phyloP scores from a whole-genome alignment of 2,113 vertebrate species.

The Eira barbara region DNA sequence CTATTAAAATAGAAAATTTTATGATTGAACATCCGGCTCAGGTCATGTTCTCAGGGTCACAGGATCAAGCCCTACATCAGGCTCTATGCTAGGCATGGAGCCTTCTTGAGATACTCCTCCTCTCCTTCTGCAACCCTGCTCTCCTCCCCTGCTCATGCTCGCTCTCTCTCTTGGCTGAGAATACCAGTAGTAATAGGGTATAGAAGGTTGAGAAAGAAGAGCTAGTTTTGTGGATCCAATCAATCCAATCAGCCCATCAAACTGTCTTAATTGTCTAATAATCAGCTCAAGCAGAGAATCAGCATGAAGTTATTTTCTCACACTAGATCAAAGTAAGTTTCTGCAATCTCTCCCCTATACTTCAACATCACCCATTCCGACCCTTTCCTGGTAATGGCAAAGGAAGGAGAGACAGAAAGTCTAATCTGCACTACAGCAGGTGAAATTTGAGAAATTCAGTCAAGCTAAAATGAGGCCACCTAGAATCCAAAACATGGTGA shows the following conservation, averaged over 20 bases:
- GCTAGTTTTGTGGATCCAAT: not conserved
- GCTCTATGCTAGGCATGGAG: not conserved
- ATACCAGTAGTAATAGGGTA: not conserved
- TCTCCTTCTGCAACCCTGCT: not conserved
- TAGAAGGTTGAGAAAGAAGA: not conserved
- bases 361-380: not conserved
- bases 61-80: not conserved
- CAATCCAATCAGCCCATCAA: not conserved
- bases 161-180: not conserved
- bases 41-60: not conserved
- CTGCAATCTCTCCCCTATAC: not conserved
- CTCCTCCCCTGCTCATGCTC: not conserved
- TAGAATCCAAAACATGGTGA: not conserved
- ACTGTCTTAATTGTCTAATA: not conserved
- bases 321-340: not conserved
- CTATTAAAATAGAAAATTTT: not conserved
- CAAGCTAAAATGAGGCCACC: not conserved
- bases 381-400: not conserved
- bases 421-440: not conserved
- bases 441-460: not conserved
- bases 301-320: not conserved
- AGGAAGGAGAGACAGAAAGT: not conserved
- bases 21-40: not conserved
- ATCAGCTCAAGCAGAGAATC: not conserved
- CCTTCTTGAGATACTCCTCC: not conserved